Conservation (phyloP, 2,113 vertebrate species). For the Varanus salvator region DNA sequence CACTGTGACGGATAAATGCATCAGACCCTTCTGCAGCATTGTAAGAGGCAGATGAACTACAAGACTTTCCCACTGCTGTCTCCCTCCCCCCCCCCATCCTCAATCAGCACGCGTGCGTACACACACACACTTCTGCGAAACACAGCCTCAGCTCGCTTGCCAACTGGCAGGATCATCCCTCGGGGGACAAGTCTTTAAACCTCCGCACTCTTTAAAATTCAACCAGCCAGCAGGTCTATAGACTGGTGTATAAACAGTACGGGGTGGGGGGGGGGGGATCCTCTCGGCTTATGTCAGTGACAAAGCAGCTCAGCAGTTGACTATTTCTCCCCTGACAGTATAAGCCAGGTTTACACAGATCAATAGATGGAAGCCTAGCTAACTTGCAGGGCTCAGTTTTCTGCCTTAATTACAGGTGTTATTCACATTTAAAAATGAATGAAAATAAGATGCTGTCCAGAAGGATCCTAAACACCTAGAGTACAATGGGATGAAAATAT, state of each 20-base stretch:
- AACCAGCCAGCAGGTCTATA: conserved; percentile 95
- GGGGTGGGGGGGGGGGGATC: conserved; percentile 75
- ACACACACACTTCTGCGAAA: conserved; percentile 59
- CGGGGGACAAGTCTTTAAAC: conserved; percentile 92
- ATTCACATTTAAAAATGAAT: conserved; percentile 58
- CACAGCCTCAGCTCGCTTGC: conserved; percentile 84
- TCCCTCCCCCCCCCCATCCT: conserved; percentile 28
- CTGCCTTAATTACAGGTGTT: conserved; percentile 80
- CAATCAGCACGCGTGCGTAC: conserved; percentile 13
- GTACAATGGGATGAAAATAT: conserved; percentile 39
- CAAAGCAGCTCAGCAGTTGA: conserved; percentile 85
- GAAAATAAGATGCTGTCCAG: conserved; percentile 52
- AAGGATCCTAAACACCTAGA: conserved; percentile 45
- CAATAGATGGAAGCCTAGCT: conserved; percentile 83
- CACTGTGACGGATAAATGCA: conserved; percentile 49
- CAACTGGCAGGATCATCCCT: conserved; percentile 90
- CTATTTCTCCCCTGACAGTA: conserved; percentile 84
- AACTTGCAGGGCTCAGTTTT: conserved; percentile 67
- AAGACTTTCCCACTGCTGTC: conserved; percentile 28
- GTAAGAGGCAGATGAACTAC: conserved; percentile 54
- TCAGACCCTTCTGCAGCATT: conserved; percentile 44
- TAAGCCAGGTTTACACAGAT: conserved; percentile 84
- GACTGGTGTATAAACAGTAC: conserved; percentile 84
- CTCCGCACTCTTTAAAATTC: conserved; percentile 97
- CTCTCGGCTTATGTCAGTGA: conserved; percentile 82